Percentiles rank a stretch among this genome's conserved stretches.
Conservation (phyloP, 2,888 invertebrate species). For the Eristalinus aeneus region DNA sequence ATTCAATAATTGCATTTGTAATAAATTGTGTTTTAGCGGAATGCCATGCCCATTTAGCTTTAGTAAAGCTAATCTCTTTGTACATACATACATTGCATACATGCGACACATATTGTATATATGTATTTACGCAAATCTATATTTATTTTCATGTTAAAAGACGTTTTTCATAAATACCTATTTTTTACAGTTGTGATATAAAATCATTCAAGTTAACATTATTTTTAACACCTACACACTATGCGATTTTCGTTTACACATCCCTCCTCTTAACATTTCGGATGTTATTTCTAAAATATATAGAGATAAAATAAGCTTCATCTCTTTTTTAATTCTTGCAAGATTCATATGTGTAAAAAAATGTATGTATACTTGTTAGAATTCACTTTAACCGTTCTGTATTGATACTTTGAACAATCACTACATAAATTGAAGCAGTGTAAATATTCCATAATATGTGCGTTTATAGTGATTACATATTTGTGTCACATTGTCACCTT, state of each 20-base stretch:
- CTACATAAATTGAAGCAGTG: neutral
- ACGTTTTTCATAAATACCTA: slow-evolving; percentile 12
- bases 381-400: neutral
- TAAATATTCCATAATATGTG: neutral
- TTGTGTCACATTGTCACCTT: neutral
- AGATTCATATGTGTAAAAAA: neutral
- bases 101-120: no score
- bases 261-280: neutral
- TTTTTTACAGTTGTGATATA: slow-evolving; percentile 39
- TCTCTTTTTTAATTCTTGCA: neutral
- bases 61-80: neutral
- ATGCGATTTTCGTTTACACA: neutral
- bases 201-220: slow-evolving; percentile 31
- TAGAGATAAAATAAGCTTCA: neutral
- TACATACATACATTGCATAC: slow-evolving; percentile 5
- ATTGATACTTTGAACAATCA: neutral
- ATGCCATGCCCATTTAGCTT: neutral
- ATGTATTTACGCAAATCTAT: neutral
- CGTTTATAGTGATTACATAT: neutral
- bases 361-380: neutral
- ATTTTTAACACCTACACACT: slow-evolving; percentile 5
- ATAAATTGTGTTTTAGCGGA: neutral
- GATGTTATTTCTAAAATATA: neutral
- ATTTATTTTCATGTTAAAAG: slow-evolving; percentile 23
- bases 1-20: neutral